Evolutionary conservation across 2,113 vertebrate genomes (phyloP), one percentile per base, ranked within the genome.

Genomic region (Zosterops lateralis): DNA sequence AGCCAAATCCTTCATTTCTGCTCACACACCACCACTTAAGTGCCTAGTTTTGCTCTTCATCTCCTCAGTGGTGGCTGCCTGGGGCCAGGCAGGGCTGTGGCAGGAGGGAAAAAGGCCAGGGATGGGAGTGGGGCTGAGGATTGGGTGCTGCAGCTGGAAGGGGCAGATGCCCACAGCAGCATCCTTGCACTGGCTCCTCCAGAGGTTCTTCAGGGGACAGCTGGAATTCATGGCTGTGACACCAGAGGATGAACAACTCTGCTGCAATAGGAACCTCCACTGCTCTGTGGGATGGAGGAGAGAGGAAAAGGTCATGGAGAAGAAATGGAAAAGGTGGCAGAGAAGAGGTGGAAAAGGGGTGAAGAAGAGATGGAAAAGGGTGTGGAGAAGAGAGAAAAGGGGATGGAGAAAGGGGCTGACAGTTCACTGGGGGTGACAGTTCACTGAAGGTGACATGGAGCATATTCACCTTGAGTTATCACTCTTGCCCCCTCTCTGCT

Each of bases 1-100:
- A 94, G 87, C 26, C 84, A 89, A 79, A 87, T 21, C 70, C 73
- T 82, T 79, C 60, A 36, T 65, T 94, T 58, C 66, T 82, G 26
- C 71, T 87, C 78, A 50, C 74, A 34, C 16, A 61, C 29, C 36
- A 9, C 16, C 48, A 12, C 31, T 42, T n/a, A 53, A 68, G 22
- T 32, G 53, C 66, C 45, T 25, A 2, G 34, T 84, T 95, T 76
- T 64, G 38, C 48, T 64, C 68, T 70, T 70, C 42, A 42, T 90
- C 82, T 60, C 40, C 0, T 38, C 34, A 66, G 45, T 3, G 20
- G 22, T 32, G 78, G 42, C 71, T 60, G 84, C 31, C 45, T 3
- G 2, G 45, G 32, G 56, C 64, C 56, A 26, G 64, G 60, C 50
- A 67, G 57, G 74, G 19, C 28, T 71, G 84, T 11, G 18, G 65